Conservation (phyloP, 2,113 vertebrate species). For the Malurus cyaneus region DNA sequence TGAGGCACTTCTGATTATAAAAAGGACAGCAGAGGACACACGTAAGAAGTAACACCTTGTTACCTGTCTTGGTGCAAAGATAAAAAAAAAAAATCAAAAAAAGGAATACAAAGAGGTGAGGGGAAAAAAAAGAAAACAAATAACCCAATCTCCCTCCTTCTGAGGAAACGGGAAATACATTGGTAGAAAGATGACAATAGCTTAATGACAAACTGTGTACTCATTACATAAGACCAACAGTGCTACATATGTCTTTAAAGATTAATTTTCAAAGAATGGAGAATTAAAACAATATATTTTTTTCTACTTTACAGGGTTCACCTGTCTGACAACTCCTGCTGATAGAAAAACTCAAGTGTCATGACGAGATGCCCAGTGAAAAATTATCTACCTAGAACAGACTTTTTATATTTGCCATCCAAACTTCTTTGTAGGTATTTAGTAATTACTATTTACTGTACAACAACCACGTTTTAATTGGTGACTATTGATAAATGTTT, state of each 20-base stretch:
- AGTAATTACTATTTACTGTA: background rate
- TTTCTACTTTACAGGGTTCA: background rate
- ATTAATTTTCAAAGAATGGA: background rate
- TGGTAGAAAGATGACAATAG: background rate
- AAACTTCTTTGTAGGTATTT: background rate
- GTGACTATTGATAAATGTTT: background rate
- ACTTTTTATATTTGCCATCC: background rate
- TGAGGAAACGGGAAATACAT: background rate
- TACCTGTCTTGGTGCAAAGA: background rate
- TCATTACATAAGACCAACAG: background rate
- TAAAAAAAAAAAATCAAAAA: background rate
- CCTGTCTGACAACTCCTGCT: background rate
- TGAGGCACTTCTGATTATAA: background rate
- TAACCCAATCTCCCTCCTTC: background rate
- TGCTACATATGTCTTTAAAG: background rate
- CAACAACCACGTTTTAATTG: background rate
- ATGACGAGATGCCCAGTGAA: background rate
- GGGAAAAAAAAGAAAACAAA: background rate
- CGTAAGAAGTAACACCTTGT: background rate
- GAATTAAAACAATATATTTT: background rate
- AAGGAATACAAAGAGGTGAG: background rate
- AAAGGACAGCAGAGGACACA: background rate
- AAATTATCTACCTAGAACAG: background rate
- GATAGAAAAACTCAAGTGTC: background rate
- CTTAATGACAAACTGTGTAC: background rate